Evolutionary conservation across 2,797 vertebrate genomes (phyloP), one percentile per base, ranked within the genome.

Genomic region (Decapterus maruadsi): DNA sequence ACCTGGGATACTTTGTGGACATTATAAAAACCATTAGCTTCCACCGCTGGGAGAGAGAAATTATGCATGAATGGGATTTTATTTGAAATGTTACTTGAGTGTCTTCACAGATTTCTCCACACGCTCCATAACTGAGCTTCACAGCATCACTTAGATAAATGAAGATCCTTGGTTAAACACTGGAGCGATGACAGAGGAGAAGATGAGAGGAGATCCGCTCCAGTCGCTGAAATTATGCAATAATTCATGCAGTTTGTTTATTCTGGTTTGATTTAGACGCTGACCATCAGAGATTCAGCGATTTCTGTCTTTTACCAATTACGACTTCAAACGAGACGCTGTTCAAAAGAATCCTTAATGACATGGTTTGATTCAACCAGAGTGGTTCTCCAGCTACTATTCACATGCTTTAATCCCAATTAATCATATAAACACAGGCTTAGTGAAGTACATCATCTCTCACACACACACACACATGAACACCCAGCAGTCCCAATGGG

Each of bases 371-470:
- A 80, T 62, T 74, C 8, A 43, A 19, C 16, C 19, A 22, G 36
- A 3, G 0, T 26, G 42, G 36, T 6, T 60, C 19, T 64, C 45
- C 29, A 14, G 46, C 29, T 71, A n/a, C 26, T 16, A 9, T 61
- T 46, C 50, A 54, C 31, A 67, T 16, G 46, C 20, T 77, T 72
- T 81, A 68, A 83, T 77, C 50, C 62, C 22, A 70, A 56, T 68
- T 50, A 75, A 83, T 62, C 22, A 0, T n/a, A 72, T 72, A 61
- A 71, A 65, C 57, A 77, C n/a, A 63, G 62, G 7, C 53, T n/a
- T 38, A 60, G 45, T 17, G 22, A 62, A 45, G 20, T 45, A n/a
- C 42, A 46, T 63, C 59, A 76, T 81, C 64, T 71, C 43, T 77
- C 31, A 34, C 31, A 34, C 31, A 80, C 31, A 34, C 31, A 34